phyloP scores from a whole-genome alignment of 2,797 vertebrate species.

The Brotula barbata region DNA sequence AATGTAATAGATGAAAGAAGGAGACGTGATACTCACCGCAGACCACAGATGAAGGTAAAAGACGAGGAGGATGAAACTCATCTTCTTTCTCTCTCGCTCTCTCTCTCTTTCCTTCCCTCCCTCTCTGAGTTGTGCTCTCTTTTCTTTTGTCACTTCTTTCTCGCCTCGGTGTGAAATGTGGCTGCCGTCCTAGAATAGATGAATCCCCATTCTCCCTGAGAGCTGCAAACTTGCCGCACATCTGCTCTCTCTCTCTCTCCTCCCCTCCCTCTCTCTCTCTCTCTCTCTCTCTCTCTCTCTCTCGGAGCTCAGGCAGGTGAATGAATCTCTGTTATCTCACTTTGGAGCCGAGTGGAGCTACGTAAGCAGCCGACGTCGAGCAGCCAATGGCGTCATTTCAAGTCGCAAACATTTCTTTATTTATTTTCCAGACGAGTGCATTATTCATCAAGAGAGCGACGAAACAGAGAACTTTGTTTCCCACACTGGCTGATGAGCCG shows the following conservation, averaged over 20 bases:
- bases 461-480: too few species aligned
- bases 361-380: too few species aligned
- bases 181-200: conserved; percentile 50
- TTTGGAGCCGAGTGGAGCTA: too few species aligned
- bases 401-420: conserved; percentile 10
- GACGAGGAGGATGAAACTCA: conserved; percentile 53
- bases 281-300: conserved; percentile 12
- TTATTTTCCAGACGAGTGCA: too few species aligned
- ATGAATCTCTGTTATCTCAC: conserved; percentile 26
- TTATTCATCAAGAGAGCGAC: too few species aligned
- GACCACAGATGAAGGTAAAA: conserved; percentile 60
- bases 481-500: too few species aligned
- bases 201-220: conserved; percentile 30
- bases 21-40: conserved; percentile 49
- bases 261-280: conserved; percentile 18
- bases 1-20: conserved; percentile 2
- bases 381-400: conserved; percentile 35
- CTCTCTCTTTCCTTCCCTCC: too few species aligned
- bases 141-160: conserved; percentile 19
- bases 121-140: too few species aligned
- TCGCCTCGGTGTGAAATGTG: conserved; percentile 13
- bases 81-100: too few species aligned
- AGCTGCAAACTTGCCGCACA: conserved; percentile 59
- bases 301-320: conserved; percentile 31
- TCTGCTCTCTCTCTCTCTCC: conserved; percentile 14